Conservation (phyloP, 2,888 invertebrate genomes). For the Aporophyla lueneburgensis region DNA sequence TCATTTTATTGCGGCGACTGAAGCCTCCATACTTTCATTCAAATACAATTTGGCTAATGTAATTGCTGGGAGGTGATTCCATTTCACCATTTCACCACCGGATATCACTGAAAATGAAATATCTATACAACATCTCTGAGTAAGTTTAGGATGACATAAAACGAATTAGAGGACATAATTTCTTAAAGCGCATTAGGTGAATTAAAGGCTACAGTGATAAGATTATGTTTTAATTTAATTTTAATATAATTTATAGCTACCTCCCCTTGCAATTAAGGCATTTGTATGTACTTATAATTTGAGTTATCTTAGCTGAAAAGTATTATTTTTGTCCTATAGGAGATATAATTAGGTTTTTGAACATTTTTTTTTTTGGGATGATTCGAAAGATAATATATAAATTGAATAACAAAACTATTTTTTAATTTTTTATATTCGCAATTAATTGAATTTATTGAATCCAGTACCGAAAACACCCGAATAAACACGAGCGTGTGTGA, state of each 20-base stretch:
- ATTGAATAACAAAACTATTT: no score
- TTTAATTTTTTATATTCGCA: no score
- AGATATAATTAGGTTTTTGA: no score
- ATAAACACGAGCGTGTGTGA: no score
- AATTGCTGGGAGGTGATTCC: conserved; percentile 81
- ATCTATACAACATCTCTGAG: conserved; percentile 49
- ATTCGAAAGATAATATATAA: no score
- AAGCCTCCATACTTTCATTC: conserved; percentile 80
- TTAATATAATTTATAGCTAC: conserved; percentile 57
- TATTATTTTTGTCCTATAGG: not conserved
- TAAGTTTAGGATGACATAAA: conserved; percentile 49
- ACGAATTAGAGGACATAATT: conserved; percentile 59
- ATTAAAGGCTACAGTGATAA: conserved; percentile 66
- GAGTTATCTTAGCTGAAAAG: conserved; percentile 36
- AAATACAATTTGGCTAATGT: conserved; percentile 87
- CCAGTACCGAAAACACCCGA: no score
- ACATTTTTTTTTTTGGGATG: no score
- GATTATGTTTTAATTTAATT: conserved; percentile 64
- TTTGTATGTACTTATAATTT: conserved; percentile 16
- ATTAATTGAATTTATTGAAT: no score
- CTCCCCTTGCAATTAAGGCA: conserved; percentile 35
- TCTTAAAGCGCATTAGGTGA: conserved; percentile 60
- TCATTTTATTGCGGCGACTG: conserved; percentile 83
- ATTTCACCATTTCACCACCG: conserved; percentile 66
- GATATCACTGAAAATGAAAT: conserved; percentile 59